Conservation (phyloP, 2,113 vertebrate species). For the Melanotaenia duboulayi region DNA sequence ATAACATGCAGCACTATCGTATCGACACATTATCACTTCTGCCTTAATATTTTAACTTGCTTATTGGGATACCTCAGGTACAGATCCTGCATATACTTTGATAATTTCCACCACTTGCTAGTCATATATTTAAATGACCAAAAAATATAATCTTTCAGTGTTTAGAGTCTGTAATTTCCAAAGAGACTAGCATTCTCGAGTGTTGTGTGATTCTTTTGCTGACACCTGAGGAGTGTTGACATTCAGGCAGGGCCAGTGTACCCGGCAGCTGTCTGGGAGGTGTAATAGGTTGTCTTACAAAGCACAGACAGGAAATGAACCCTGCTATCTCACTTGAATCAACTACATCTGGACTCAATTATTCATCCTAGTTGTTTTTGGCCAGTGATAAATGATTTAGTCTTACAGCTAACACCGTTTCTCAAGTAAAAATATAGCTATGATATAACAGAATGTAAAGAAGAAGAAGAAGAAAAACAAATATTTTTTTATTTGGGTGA, state of each 20-base stretch:
- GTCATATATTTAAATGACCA: too few relatives aligned
- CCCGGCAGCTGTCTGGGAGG: constrained; percentile 91
- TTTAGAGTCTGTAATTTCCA: constrained; percentile 7
- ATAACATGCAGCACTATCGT: too few relatives aligned
- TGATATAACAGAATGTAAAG: constrained; percentile 45
- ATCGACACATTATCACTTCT: too few relatives aligned
- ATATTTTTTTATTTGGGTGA: constrained; percentile 3
- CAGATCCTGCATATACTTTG: too few relatives aligned
- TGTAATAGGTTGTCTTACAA: constrained; percentile 97
- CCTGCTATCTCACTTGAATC: constrained; percentile 94
- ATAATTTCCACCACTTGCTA: too few relatives aligned
- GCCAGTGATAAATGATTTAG: constrained; percentile 99
- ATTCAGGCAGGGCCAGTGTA: constrained; percentile 86
- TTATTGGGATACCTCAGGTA: too few relatives aligned
- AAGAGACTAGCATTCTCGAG: constrained; percentile 22
- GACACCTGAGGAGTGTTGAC: constrained; percentile 89
- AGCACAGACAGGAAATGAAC: constrained; percentile 99
- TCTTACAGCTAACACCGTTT: constrained; percentile 89
- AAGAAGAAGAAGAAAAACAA: background rate
- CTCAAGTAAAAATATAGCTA: constrained; percentile 79
- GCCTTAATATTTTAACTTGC: too few relatives aligned
- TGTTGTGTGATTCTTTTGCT: constrained; percentile 60
- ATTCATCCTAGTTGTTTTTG: constrained; percentile 87
- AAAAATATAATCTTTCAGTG: too few relatives aligned
- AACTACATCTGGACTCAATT: constrained; percentile 97